Evolutionary conservation across 2,888 invertebrate species (phyloP), one percentile per base, ranked within the genome.

Genomic region (Eupithecia subfuscata): DNA sequence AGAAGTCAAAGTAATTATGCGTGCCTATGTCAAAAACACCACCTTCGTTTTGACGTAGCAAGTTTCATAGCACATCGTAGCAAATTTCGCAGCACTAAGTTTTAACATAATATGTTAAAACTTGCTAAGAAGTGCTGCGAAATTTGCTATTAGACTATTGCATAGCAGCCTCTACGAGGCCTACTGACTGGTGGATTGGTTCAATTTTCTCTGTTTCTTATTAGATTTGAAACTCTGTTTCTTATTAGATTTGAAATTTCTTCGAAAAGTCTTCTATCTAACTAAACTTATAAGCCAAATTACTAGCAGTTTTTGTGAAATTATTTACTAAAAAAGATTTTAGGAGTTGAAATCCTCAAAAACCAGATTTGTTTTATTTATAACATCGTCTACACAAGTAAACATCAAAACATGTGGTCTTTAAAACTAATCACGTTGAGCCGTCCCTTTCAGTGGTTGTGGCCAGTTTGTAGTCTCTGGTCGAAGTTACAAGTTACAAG

Each of bases 391-490:
- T 70, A 76, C 43, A 71, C 7, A 69, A 48, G 71, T 43, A 73
- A 71, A 73, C 43, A 71, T 48, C 69, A 12, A 22, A 60, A 22
- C 25, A 48, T 71, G 68, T 74, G 52, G 73, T 71, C 64, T 7
- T 34, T 67, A 67, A 71, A 34, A 43, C 64, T 71, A 69, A 74
- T 74, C 52, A 74, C 56, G 65, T 71, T 76, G 68, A 71, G 64
- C 52, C 25, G 68, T 68, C 74, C 74, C 76, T 65, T 76, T 74
- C 73, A 73, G 64, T 8, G 25, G 73, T 63, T 70, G 68, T 30
- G 48, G 63, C 34, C 63, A 71, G 68, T 72, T 56, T 71, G 73
- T 68, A 25, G 22, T 60, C 60, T 73, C 48, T 65, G 34, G 37
- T 34, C 18, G 25, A 14, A 37, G 37, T 60, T 56, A 64, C 48